Base-by-base conservation (phyloP, 2,797 vertebrate species). In the Buceros bicornis region DNA sequence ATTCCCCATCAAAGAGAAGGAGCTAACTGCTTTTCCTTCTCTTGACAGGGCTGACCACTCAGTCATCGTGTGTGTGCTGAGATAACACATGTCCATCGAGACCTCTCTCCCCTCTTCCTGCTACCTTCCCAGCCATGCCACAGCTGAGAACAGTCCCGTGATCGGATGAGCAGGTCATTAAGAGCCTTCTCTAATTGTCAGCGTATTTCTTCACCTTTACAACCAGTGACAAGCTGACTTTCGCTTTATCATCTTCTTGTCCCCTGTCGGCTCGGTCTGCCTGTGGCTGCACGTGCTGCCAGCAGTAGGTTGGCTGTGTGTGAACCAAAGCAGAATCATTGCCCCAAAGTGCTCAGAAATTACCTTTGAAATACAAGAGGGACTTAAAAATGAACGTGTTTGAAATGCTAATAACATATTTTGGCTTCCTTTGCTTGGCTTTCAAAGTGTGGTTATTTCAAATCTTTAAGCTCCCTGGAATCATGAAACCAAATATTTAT, bases 161-260 rank as follows among this genome's bases (percentile, higher is more conserved):
- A 81, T 61, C 48, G 73, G 87, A 61, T 66, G 45, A 80, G 40
- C 76, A 82, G 83, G 56, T 87, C 79, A 51, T 93, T 95, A 78
- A 67, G 67, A 85, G 64, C 54, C 56, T 90, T 80, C 84, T 90
- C 77, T 97, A 87, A 93, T 87, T 93, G 83, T 83, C 51, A 35
- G 10, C 50, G 29, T 73, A 67, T 92, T 97, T 95, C 96, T 95
- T 95, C 89, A 97, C 82, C 84, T 96, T 97, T 94, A 96, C 90
- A 89, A 66, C 82, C 69, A n/a, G 61, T 40, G 65, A 91, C 94
- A 95, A 95, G 87, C 67, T 89, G 93, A 95, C 92, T 97, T 96
- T 97, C 92, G 89, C 86, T 94, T 96, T 85, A 81, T 89, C 35
- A 8, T 87, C 62, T 84, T 89, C 14, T 47, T 83, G 79, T 94